These are phyloP conservation scores for Helicoverpa armigera DNA, from an alignment of 1,140 invertebrate species.

Conservation along the genomic window DNA sequence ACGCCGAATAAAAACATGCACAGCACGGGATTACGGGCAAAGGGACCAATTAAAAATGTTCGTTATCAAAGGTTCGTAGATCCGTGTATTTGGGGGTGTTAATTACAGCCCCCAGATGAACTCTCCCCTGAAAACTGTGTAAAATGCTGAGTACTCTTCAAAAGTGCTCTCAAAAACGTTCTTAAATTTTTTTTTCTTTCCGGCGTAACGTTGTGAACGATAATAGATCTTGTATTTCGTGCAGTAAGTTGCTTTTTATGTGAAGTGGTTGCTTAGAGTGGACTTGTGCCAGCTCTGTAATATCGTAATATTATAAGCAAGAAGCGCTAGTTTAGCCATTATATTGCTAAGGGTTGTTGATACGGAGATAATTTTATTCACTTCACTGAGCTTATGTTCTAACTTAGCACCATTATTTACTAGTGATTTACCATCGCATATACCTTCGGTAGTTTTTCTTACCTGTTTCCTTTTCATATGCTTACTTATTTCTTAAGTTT, in stretches of 20 bases:
- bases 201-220: background rate
- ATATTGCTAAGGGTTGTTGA: background rate
- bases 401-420: background rate
- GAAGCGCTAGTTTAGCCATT: background rate
- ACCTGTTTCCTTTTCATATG: too few relatives aligned
- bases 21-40: conserved; percentile 1
- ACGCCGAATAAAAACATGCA: conserved; percentile 6
- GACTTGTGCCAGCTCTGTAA: background rate
- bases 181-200: conserved; percentile 5
- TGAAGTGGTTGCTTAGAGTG: background rate
- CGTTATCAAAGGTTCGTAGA: conserved; percentile 31
- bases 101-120: conserved; percentile 24
- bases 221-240: conserved; percentile 2
- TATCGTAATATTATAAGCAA: background rate
- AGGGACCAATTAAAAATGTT: conserved; percentile 37
- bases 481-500: too few relatives aligned
- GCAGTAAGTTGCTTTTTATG: conserved; percentile 4
- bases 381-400: background rate
- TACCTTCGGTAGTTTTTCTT: too few relatives aligned
- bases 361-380: background rate
- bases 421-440: too few relatives aligned
- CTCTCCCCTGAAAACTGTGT: conserved; percentile 18
- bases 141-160: background rate
- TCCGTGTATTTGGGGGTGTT: background rate
- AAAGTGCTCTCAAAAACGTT: conserved; percentile 27